Base-by-base conservation (phyloP, 2,797 vertebrate genomes). In the Periparus ater region DNA sequence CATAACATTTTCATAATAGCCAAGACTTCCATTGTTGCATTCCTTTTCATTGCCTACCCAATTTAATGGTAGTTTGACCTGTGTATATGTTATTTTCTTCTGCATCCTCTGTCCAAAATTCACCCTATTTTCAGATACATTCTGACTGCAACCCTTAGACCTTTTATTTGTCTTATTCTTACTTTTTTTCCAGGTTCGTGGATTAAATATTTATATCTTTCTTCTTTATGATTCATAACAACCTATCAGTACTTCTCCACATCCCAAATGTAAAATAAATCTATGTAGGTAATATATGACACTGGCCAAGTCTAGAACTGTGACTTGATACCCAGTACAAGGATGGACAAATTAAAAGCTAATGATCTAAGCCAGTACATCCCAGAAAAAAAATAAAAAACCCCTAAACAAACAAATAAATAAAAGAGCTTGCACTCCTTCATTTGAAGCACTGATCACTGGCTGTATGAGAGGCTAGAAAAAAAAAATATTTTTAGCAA, bases 181-280 rank as follows among this genome's bases (percentile, higher is more conserved):
- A 22, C 7, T 30, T 34, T 65, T 36, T 73, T 85, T 79, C 51
- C 47, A 88, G 17, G 30, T 17, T 68, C 4, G 13, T 80, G 7
- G 50, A n/a, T 95, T 96, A 95, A 95, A 91, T 95, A 96, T 94
- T 90, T 93, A 96, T 91, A 12, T 13, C 10, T 27, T 90, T 93
- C 17, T 15, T 75, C 58, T 55, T 90, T 90, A 62, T 82, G 66
- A 89, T 92, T 94, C 71, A 84, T 91, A 95, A 92, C 66, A 83
- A 95, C 85, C 51, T 78, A 81, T 88, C 38, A 57, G 13, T 83
- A 74, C 66, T 85, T 63, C 26, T 94, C 44, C 47, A 36, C 20
- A 63, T 68, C 18, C 25, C 13, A 51, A 93, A 91, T 91, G 60
- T 78, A 88, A 86, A 95, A 95, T 73, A 81, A 91, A 76, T 40